phyloP scores from a whole-genome alignment of 1,140 invertebrate species.

The Drosophila setifemur region DNA sequence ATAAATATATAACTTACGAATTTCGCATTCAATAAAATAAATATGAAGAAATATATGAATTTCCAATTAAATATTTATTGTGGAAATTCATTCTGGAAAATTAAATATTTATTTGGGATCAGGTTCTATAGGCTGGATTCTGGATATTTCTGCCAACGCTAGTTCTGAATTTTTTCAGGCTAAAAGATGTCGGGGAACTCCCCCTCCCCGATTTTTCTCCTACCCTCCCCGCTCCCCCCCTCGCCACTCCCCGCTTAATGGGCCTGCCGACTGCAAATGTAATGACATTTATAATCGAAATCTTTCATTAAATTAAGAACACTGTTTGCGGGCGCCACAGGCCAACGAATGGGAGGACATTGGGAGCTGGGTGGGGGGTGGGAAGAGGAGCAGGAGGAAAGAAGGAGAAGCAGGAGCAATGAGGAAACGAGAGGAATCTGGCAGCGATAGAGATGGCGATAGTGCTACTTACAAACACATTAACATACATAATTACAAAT shows the following conservation, averaged over 20 bases:
- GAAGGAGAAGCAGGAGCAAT: not conserved
- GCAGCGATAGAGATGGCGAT: slow-evolving; percentile 1
- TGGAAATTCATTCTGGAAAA: no score
- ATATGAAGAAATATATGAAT: no score
- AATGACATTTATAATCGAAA: slow-evolving; percentile 76
- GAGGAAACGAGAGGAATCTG: not conserved
- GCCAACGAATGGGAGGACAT: slow-evolving; percentile 3
- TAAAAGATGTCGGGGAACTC: not conserved
- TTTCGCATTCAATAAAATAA: no score
- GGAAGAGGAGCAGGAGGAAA: no score
- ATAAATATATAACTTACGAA: no score
- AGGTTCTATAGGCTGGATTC: no score
- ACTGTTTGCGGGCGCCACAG: slow-evolving; percentile 56
- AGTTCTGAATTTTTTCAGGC: no score
- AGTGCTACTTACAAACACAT: slow-evolving; percentile 53
- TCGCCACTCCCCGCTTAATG: not conserved
- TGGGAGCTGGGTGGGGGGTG: no score
- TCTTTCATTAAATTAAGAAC: slow-evolving; percentile 80
- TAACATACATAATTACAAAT: slow-evolving; percentile 80
- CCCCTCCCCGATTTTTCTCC: not conserved
- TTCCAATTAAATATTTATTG: no score
- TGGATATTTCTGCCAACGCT: no score
- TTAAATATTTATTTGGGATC: no score
- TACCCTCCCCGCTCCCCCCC: not conserved
- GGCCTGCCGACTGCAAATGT: slow-evolving; percentile 45